These are phyloP conservation scores for Chrysina gloriosa DNA, from an alignment of 2,888 invertebrate genomes.

Conservation along the genomic window DNA sequence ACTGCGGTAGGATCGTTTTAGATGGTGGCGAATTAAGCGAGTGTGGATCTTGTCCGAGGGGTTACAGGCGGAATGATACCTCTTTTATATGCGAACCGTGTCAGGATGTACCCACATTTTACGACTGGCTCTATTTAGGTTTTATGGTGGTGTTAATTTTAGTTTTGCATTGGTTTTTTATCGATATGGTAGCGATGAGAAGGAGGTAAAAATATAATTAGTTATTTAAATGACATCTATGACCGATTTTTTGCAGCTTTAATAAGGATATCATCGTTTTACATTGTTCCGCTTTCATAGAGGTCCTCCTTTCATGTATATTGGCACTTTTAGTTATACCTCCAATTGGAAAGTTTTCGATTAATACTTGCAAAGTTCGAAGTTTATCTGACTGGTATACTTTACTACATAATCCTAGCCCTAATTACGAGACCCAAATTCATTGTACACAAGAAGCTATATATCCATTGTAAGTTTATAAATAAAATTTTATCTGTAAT, in stretches of 20 bases:
- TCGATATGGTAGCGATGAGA: constrained; percentile 83
- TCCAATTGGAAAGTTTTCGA: constrained; percentile 80
- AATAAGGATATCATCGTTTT: constrained; percentile 80
- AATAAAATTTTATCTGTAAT: background rate
- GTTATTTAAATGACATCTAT: constrained; percentile 12
- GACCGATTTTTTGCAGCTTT: constrained; percentile 69
- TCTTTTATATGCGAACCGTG: constrained; percentile 87
- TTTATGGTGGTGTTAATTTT: constrained; percentile 93
- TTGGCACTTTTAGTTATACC: constrained; percentile 83
- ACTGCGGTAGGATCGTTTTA: constrained; percentile 80
- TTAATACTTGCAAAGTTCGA: constrained; percentile 83
- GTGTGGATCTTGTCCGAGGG: constrained; percentile 89
- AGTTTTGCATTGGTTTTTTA: constrained; percentile 92
- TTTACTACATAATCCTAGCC: constrained; percentile 91
- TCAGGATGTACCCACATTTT: constrained; percentile 78
- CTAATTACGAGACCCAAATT: constrained; percentile 87
- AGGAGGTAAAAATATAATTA: constrained; percentile 69
- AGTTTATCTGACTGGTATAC: constrained; percentile 97
- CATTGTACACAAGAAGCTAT: constrained; percentile 98
- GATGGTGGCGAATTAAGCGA: constrained; percentile 80
- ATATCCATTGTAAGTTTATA: constrained; percentile 87
- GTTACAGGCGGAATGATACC: constrained; percentile 78
- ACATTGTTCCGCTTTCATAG: constrained; percentile 85
- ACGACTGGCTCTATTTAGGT: constrained; percentile 94
- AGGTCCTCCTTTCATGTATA: constrained; percentile 81